Percentiles rank a stretch among this genome's conserved stretches.
Conservation (phyloP, 1,140 invertebrate species). For the Maconellicoccus hirsutus region DNA sequence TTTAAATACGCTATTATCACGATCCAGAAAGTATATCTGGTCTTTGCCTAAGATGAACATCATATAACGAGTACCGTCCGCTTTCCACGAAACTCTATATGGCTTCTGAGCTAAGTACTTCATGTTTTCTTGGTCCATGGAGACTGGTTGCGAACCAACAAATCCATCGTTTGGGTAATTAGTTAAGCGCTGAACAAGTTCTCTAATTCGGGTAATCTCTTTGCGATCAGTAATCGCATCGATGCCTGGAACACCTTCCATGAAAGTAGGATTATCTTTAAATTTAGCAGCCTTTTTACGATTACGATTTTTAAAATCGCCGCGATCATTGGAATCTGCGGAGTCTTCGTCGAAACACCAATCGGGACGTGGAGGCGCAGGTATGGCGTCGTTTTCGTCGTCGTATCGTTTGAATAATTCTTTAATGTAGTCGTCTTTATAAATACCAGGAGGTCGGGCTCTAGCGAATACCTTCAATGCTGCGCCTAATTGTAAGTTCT, state of each 20-base stretch:
- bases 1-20: slow-evolving; percentile 90
- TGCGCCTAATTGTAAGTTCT: slow-evolving; percentile 61
- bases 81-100: slow-evolving; percentile 95
- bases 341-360: slow-evolving; percentile 55
- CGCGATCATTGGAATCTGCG: not conserved
- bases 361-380: slow-evolving; percentile 60
- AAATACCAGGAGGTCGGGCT: slow-evolving; percentile 61
- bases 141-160: slow-evolving; percentile 93
- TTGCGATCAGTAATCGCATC: slow-evolving; percentile 46
- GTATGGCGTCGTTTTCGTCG: slow-evolving; percentile 51
- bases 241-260: slow-evolving; percentile 69
- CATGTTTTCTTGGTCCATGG: slow-evolving; percentile 82
- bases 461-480: slow-evolving; percentile 64
- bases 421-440: slow-evolving; percentile 61
- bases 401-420: slow-evolving; percentile 67
- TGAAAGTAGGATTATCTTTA: slow-evolving; percentile 57
- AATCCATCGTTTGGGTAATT: slow-evolving; percentile 48
- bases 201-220: slow-evolving; percentile 55
- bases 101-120: slow-evolving; percentile 59
- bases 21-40: slow-evolving; percentile 86
- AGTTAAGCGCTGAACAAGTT: slow-evolving; percentile 46
- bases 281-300: not conserved
- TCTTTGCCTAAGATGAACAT: slow-evolving; percentile 81
- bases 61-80: slow-evolving; percentile 95
- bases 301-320: not conserved